Evolutionary conservation across 2,888 invertebrate genomes (phyloP).

Genomic region (Antitype chi): DNA sequence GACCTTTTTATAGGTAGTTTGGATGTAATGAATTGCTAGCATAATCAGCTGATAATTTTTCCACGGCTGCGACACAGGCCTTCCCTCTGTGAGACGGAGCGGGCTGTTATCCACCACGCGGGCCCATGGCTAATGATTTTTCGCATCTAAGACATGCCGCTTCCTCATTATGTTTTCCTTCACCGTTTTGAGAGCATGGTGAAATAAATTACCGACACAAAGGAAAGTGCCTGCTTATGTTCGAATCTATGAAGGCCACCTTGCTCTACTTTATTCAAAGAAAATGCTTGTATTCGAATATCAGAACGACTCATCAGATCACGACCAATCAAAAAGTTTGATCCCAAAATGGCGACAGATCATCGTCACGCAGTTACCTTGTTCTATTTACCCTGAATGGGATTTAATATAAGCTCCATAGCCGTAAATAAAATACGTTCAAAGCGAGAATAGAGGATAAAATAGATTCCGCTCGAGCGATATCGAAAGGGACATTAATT

Average conservation of each 20-base stretch:
- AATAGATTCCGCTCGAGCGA: conserved; percentile 78
- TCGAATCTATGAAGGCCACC: neutral
- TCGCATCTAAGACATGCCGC: too few relatives aligned
- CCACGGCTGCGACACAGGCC: too few relatives aligned
- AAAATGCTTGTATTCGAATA: conserved; percentile 2
- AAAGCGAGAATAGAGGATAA: conserved; percentile 77
- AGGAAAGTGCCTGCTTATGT: too few relatives aligned
- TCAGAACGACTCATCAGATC: conserved; percentile 6
- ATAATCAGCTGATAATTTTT: too few relatives aligned
- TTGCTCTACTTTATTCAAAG: neutral
- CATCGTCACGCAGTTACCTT: conserved; percentile 60
- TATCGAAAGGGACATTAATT: conserved; percentile 83
- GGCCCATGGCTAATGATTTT: too few relatives aligned
- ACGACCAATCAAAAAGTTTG: conserved; percentile 30
- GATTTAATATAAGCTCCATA: conserved; percentile 71
- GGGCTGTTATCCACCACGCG: too few relatives aligned
- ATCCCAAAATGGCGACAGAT: conserved; percentile 42
- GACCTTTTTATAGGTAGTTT: too few relatives aligned
- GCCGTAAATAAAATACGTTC: conserved; percentile 76
- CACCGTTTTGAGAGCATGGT: too few relatives aligned
- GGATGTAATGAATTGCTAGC: neutral
- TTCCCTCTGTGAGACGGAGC: too few relatives aligned
- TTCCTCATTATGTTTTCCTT: too few relatives aligned
- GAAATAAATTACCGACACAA: too few relatives aligned
- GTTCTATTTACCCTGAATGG: conserved; percentile 62